These are phyloP conservation scores for Drosophila infuscata DNA, from an alignment of 2,888 invertebrate genomes.

Conservation along the genomic window DNA sequence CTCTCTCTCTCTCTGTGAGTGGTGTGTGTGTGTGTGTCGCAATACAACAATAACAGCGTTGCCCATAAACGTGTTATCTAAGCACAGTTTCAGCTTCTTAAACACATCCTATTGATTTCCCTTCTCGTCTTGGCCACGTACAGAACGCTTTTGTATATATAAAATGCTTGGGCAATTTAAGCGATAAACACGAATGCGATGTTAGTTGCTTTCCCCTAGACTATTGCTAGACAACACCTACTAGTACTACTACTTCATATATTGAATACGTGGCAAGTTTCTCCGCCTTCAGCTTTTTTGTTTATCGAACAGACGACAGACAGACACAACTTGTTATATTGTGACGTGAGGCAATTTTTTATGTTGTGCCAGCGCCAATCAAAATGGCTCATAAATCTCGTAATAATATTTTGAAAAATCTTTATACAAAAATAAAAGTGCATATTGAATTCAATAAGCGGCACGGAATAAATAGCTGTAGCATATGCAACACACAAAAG, in stretches of 20 bases:
- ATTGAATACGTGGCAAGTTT: slow-evolving; percentile 33
- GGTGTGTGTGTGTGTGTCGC: neutral
- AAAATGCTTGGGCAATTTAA: slow-evolving; percentile 63
- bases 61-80: slow-evolving; percentile 58
- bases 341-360: slow-evolving; percentile 56
- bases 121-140: slow-evolving; percentile 27
- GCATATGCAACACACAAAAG: slow-evolving; percentile 15
- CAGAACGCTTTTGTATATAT: slow-evolving; percentile 46
- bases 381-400: slow-evolving; percentile 56
- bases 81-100: slow-evolving; percentile 67
- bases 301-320: slow-evolving; percentile 47
- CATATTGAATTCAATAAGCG: slow-evolving; percentile 43
- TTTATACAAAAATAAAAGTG: slow-evolving; percentile 27
- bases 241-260: slow-evolving; percentile 2
- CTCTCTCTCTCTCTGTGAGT: neutral
- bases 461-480: slow-evolving; percentile 25
- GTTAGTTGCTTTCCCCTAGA: slow-evolving; percentile 46
- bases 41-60: slow-evolving; percentile 47
- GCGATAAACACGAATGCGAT: slow-evolving; percentile 63
- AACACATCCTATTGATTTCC: slow-evolving; percentile 64
- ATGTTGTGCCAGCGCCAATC: slow-evolving; percentile 47
- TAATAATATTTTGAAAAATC: slow-evolving; percentile 29
- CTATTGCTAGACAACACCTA: slow-evolving; percentile 28
- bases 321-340: slow-evolving; percentile 50
- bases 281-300: slow-evolving; percentile 18